Base-by-base conservation (phyloP, 2,888 invertebrate species). In the Deroplatys truncata region DNA sequence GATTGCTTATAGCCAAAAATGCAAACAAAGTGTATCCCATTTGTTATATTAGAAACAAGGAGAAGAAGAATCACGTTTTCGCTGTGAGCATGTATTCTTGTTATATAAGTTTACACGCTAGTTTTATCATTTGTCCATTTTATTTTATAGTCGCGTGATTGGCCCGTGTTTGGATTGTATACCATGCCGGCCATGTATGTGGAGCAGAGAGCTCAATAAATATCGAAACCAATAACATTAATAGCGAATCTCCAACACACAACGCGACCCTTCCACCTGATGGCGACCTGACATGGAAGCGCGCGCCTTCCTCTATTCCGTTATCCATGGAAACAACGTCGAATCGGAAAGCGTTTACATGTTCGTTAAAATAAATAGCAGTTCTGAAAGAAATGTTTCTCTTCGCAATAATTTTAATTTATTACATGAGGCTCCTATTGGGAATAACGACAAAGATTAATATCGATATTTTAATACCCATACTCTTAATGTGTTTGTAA, bases 191-290 rank as follows among this genome's bases (percentile, higher is more conserved):
- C 56, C 56, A 72, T 72, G 56, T 72, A 90, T 90, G 43, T 85
- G 82, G 29, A 87, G 88, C 49, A 29, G 31, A 82, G 28, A 82
- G 87, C 94, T 94, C 94, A 94, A 95, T 95, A 94, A 95, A 94
- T 90, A 90, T 90, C 89, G 86, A 94, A 94, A 94, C 82, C 20
- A 86, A 86, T 86, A 86, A 86, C 86, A 86, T 86, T 86, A 86
- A 86, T 86, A 87, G 82, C 83, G 83, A 87, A 87, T 87, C 82
- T 85, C 56, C 56, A 72, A 56, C 56, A 56, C 56, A 56, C 56
- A 16, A 16, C 56, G 56, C 56, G 56, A 72, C 56, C 56, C 56
- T 72, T 72, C 56, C 25, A 72, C 20, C 56, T 72, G 56, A 72
- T 72, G 56, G 56, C 25, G 56, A 72, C 56, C 56, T 72, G 56